Evolutionary conservation across 2,888 invertebrate genomes (phyloP).

Genomic region (Xestia xanthographa): DNA sequence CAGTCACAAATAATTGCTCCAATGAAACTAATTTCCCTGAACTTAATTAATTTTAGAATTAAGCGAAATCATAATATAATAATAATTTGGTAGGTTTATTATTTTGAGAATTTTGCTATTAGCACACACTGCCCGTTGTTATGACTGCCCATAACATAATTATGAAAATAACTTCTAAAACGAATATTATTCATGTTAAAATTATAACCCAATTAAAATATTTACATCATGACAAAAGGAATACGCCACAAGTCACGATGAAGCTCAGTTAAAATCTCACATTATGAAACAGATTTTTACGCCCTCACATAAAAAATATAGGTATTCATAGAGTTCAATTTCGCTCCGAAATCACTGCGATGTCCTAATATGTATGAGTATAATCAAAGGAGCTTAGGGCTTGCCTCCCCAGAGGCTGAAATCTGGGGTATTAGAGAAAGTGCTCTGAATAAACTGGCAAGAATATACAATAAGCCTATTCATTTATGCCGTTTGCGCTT

Average conservation of each 20-base stretch:
- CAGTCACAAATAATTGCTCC: not conserved
- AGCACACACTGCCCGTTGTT: not conserved
- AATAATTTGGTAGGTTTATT: not conserved
- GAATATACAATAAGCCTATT: conserved; percentile 55
- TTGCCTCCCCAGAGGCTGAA: conserved; percentile 38
- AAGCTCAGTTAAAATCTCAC: conserved; percentile 13
- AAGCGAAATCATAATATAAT: not conserved
- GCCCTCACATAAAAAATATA: conserved; percentile 36
- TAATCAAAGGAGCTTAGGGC: conserved; percentile 56
- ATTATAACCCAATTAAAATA: not conserved
- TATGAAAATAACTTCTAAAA: not conserved
- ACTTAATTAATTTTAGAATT: not conserved
- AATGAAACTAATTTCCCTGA: not conserved
- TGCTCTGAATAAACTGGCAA: conserved; percentile 40
- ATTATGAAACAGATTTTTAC: conserved; percentile 44
- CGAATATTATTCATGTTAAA: not conserved
- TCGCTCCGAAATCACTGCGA: conserved; percentile 48
- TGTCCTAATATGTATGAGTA: conserved; percentile 55
- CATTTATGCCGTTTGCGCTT: conserved; percentile 42
- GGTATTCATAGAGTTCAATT: conserved; percentile 58
- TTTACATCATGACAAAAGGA: not conserved
- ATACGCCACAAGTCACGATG: not conserved
- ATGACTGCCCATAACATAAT: not conserved
- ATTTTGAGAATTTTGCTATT: not conserved
- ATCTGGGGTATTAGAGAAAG: conserved; percentile 44